Evolutionary conservation across 2,113 vertebrate genomes (phyloP).

Genomic region (Cheilinus undulatus): DNA sequence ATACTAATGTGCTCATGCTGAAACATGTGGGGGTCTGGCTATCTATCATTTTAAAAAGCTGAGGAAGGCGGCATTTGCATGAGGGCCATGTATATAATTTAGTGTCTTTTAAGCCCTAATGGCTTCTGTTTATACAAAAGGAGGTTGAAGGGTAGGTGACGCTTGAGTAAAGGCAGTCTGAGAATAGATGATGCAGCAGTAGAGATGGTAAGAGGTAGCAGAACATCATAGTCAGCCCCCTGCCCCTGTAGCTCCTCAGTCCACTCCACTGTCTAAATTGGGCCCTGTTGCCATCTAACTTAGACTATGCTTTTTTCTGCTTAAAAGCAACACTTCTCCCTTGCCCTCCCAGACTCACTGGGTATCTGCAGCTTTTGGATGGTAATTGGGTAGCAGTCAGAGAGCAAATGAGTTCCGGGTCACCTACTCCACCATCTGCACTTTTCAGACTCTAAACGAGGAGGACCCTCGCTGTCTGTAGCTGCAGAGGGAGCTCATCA

Average conservation of each 20-base stretch:
- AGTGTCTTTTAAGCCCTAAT: conserved; percentile 48
- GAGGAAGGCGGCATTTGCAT: conserved; percentile 32
- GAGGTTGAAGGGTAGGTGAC: neutral
- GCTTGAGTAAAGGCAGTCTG: conserved; percentile 10
- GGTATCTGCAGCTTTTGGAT: conserved; percentile 35
- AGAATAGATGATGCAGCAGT: conserved; percentile 33
- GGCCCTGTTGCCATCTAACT: conserved; percentile 56
- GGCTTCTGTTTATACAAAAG: conserved; percentile 21
- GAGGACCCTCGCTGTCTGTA: neutral
- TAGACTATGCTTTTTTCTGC: conserved; percentile 34
- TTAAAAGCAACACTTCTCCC: conserved; percentile 32
- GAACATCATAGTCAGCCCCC: conserved; percentile 28
- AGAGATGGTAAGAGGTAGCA: conserved; percentile 19
- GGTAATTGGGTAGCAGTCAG: conserved; percentile 56
- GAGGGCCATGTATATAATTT: conserved; percentile 63
- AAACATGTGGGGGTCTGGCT: conserved; percentile 35
- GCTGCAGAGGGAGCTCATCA: neutral
- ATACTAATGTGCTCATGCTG: conserved; percentile 46
- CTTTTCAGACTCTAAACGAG: conserved; percentile 22
- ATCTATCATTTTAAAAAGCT: conserved; percentile 42
- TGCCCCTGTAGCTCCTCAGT: conserved; percentile 34
- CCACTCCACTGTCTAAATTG: conserved; percentile 61
- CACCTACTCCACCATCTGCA: conserved; percentile 36
- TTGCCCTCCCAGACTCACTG: neutral
- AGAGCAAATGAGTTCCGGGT: conserved; percentile 45